Base-by-base conservation (phyloP, 2,888 invertebrate species). In the Cryptops parisi region DNA sequence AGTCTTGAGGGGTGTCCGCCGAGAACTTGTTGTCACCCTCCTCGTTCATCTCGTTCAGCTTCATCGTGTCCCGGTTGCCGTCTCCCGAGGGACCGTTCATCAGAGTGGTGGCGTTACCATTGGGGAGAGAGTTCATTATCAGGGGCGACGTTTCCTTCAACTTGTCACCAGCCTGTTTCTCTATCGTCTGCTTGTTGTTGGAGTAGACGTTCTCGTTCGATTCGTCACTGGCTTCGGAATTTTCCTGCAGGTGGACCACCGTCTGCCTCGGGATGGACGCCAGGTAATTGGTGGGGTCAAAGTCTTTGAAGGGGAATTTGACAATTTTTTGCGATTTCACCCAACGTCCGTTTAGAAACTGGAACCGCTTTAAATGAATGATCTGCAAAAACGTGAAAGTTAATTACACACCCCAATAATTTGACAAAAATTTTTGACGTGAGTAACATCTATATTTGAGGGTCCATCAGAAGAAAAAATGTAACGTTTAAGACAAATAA, bases 261-360 rank as follows among this genome's bases (percentile, higher is more conserved):
- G 54, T 48, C 33, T 82, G 80, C 62, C 81, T 80, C 0, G 85
- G 85, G 40, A 85, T 80, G 0, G 82, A 79, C 0, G 89, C 90
- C 54, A 91, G 72, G 73, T 84, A 93, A 3, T 80, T 79, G 0
- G 87, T 83, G 0, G 89, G 89, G 65, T 90, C 87, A 67, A 91
- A 89, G 64, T 86, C 77, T 59, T 80, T 76, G 65, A 84, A 80
- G 0, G 90, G 89, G 67, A 90, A 90, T 65, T 87, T 83, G 1
- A 91, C 90, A 23, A 86, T 85, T 67, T 90, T 91, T 66, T 89
- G 89, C 0, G 90, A 91, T 67, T 93, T 93, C 23, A 91, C 85
- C 91, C 91, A 93, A 64, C 88, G 82, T 65, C 80, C 84, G 70
- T 87, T 85, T 52, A 88, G 81, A 67, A 79, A 87, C 68, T 91